These are phyloP conservation scores for Dicrostonyx torquatus DNA, from an alignment of 2,797 vertebrate species.

Conservation along the genomic window DNA sequence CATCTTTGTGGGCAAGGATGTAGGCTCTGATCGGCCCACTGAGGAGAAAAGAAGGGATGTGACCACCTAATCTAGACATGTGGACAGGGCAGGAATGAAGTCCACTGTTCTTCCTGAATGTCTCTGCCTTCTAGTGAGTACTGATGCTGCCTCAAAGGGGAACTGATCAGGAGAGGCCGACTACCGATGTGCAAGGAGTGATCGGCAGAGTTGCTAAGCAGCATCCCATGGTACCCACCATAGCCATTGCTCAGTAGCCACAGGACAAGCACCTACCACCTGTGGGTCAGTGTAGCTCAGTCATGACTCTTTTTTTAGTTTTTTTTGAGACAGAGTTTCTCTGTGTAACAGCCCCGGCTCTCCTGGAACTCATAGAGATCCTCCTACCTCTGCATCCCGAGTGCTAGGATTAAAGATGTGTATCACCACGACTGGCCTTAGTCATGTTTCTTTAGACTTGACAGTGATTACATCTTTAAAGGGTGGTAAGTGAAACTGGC, in stretches of 20 bases:
- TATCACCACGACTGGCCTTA: neutral
- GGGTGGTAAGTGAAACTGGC: neutral
- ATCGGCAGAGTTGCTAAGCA: neutral
- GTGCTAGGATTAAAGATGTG: too few species aligned
- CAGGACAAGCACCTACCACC: neutral
- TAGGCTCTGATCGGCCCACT: conserved; percentile 97
- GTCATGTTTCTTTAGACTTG: neutral
- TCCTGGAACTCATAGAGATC: neutral
- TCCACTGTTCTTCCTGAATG: neutral
- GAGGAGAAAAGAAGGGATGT: neutral
- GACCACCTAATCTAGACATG: neutral
- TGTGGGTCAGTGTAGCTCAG: neutral
- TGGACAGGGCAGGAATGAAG: neutral
- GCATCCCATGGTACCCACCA: neutral
- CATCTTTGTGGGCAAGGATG: conserved; percentile 94
- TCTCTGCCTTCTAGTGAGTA: neutral
- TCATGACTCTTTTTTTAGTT: neutral
- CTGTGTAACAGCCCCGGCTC: neutral
- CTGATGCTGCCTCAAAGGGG: neutral
- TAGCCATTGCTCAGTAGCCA: neutral
- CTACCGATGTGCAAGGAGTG: neutral
- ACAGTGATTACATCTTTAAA: neutral
- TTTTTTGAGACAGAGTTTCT: neutral
- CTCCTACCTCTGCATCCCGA: neutral
- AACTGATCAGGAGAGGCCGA: neutral